A percentile compares a stretch with the other conserved stretches of the same genome.
These are phyloP conservation scores for Panopea generosa DNA, from an alignment of 2,888 invertebrate species.

Conservation along the genomic window DNA sequence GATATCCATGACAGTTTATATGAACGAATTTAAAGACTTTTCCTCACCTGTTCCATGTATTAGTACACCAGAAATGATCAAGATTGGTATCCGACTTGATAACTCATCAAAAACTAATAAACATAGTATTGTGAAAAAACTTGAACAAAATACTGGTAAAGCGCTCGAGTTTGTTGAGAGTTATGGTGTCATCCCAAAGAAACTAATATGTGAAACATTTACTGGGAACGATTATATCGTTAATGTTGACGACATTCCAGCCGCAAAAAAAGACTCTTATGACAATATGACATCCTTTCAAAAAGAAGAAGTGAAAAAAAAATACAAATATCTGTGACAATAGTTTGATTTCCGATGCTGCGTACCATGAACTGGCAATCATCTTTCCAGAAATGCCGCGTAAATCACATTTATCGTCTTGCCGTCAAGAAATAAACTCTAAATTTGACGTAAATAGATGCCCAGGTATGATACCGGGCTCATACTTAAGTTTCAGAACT, in stretches of 20 bases:
- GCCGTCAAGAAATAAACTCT: no score
- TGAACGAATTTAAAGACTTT: no score
- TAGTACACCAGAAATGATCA: no score
- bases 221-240: not conserved
- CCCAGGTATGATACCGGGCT: no score
- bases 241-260: not conserved
- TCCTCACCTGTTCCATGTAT: no score
- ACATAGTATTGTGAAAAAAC: not conserved
- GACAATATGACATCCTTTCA: not conserved
- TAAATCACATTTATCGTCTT: no score
- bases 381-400: no score
- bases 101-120: not conserved
- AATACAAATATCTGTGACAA: not conserved
- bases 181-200: not conserved
- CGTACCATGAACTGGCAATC: not conserved
- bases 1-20: no score
- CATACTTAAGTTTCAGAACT: no score
- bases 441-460: no score
- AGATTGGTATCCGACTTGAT: not conserved
- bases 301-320: not conserved
- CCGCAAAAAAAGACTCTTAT: not conserved
- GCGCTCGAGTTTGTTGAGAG: not conserved
- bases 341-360: not conserved
- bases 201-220: constrained; percentile 5
- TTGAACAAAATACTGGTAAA: not conserved